A percentile compares a stretch with the other conserved stretches of the same genome.
These are phyloP conservation scores for Procambarus virginalis DNA, from an alignment of 1,140 invertebrate genomes.

Conservation along the genomic window DNA sequence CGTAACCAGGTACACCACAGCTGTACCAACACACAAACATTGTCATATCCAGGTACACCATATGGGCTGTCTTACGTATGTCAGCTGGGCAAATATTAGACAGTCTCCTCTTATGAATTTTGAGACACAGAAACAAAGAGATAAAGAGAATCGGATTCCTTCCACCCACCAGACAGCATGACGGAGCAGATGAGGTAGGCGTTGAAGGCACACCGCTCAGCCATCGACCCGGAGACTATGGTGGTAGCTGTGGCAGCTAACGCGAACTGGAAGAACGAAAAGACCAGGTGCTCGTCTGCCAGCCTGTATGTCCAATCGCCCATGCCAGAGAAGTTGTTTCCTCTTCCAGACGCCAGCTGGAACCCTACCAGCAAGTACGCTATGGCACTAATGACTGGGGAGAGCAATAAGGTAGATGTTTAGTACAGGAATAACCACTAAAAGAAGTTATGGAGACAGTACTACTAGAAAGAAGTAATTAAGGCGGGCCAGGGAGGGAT, in stretches of 20 bases:
- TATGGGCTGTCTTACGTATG: too few relatives aligned
- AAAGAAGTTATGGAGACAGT: too few relatives aligned
- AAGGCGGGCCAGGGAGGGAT: too few relatives aligned
- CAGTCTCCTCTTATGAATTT: too few relatives aligned
- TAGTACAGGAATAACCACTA: too few relatives aligned
- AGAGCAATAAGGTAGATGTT: too few relatives aligned
- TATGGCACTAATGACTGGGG: slow-evolving; percentile 75
- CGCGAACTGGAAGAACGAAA: slow-evolving; percentile 78
- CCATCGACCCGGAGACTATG: slow-evolving; percentile 79
- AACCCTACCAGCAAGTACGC: slow-evolving; percentile 78
- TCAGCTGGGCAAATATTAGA: too few relatives aligned
- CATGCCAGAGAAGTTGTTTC: slow-evolving; percentile 72
- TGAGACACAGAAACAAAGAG: too few relatives aligned
- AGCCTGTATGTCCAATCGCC: slow-evolving; percentile 71
- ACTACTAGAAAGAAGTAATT: too few relatives aligned
- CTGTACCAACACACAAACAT: slow-evolving; percentile 71
- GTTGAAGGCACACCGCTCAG: slow-evolving; percentile 78
- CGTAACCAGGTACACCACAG: too few relatives aligned
- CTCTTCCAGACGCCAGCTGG: slow-evolving; percentile 76
- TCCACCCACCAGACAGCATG: slow-evolving; percentile 76
- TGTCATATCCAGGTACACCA: too few relatives aligned
- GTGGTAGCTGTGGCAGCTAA: slow-evolving; percentile 77
- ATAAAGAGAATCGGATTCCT: too few relatives aligned
- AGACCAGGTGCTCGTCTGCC: slow-evolving; percentile 60
- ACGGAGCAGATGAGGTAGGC: slow-evolving; percentile 79